Percentiles rank a stretch among this genome's conserved stretches.
These are phyloP conservation scores for Cricetomys ansorgei DNA, from an alignment of 2,113 vertebrate genomes.

Conservation along the genomic window DNA sequence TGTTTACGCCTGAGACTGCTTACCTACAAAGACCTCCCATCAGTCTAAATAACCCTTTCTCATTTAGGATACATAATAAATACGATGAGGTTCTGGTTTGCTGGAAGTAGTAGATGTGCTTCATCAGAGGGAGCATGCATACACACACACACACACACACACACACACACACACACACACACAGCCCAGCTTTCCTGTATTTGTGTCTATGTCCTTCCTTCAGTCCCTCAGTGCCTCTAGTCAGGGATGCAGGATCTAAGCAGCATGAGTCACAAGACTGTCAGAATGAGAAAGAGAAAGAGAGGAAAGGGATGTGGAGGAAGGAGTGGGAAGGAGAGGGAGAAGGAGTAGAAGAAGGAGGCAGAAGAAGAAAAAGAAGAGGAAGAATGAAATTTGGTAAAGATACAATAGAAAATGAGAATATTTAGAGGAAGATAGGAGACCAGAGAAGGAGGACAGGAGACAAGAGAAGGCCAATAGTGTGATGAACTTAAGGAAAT, in stretches of 20 bases:
- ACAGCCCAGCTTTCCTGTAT: background rate
- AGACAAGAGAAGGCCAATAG: background rate
- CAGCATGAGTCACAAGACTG: background rate
- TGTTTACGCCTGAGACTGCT: background rate
- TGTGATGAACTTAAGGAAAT: background rate
- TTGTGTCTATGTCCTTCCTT: background rate
- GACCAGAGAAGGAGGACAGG: background rate
- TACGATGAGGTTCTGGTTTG: background rate
- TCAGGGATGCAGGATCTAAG: background rate
- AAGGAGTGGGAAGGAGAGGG: too few species aligned
- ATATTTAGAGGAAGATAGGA: background rate
- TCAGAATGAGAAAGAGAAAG: background rate
- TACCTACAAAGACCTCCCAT: background rate
- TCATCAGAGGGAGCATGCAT: background rate
- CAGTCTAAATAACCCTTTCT: background rate
- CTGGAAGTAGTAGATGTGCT: background rate
- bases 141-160: background rate
- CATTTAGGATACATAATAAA: background rate
- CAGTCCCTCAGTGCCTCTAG: background rate
- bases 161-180: background rate
- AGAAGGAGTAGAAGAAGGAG: background rate
- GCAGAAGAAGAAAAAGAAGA: background rate
- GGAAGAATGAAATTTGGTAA: background rate
- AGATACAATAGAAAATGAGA: background rate
- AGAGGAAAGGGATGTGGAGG: background rate